These are phyloP conservation scores for Grammomys surdaster DNA, from an alignment of 2,113 vertebrate genomes.

Conservation along the genomic window DNA sequence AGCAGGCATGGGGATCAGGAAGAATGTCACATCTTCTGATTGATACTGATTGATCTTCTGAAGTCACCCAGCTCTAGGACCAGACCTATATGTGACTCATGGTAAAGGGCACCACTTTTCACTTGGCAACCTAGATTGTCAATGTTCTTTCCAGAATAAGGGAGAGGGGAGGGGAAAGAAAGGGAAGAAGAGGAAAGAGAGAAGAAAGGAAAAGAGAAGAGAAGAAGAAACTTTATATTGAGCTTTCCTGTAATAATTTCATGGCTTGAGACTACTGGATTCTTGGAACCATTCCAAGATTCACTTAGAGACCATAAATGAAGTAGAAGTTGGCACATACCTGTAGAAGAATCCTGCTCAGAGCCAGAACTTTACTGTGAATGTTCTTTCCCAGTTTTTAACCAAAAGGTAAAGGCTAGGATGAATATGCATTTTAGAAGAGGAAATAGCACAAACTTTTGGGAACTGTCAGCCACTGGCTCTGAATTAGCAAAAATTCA, in stretches of 20 bases:
- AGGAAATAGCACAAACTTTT: not conserved
- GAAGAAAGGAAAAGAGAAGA: not conserved
- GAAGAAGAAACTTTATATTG: not conserved
- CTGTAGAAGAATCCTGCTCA: not conserved
- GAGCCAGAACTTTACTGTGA: not conserved
- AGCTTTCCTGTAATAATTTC: not conserved
- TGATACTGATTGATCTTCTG: not conserved
- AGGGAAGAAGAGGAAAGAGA: too few relatives aligned
- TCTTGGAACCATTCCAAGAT: not conserved
- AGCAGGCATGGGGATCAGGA: not conserved
- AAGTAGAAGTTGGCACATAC: not conserved
- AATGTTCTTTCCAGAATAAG: not conserved
- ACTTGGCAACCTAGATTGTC: not conserved
- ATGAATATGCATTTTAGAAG: not conserved
- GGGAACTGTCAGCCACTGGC: not conserved
- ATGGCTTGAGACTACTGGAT: not conserved
- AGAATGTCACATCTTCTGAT: not conserved
- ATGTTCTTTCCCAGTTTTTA: not conserved
- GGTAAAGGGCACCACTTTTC: not conserved
- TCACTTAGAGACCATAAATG: not conserved
- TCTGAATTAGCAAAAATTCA: constrained; percentile 6
- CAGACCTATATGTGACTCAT: not conserved
- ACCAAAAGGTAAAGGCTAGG: not conserved
- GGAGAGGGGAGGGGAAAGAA: too few relatives aligned
- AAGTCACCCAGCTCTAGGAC: not conserved